Evolutionary conservation across 2,888 invertebrate genomes (phyloP).

Genomic region (Abscondita cerata): DNA sequence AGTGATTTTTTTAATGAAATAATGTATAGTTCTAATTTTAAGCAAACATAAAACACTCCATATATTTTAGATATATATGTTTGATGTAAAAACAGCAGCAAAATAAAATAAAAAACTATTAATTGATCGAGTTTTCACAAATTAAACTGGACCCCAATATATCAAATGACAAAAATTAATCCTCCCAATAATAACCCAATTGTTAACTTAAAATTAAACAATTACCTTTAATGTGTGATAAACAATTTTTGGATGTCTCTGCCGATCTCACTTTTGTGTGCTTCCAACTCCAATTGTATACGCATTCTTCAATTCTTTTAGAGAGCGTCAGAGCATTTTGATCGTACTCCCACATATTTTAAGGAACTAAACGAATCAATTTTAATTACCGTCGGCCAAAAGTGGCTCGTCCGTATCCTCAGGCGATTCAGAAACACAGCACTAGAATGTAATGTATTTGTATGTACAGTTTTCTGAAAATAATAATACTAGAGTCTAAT

Average conservation of each 20-base stretch:
- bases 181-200: too few species aligned
- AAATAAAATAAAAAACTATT: too few species aligned
- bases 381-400: constrained; percentile 68
- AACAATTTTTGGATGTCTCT: constrained; percentile 70
- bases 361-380: constrained; percentile 77
- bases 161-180: too few species aligned
- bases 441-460: constrained; percentile 68
- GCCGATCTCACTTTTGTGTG: constrained; percentile 76
- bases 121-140: too few species aligned
- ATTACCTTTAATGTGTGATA: constrained; percentile 71
- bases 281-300: constrained; percentile 69
- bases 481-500: constrained; percentile 76
- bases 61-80: too few species aligned
- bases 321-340: constrained; percentile 65
- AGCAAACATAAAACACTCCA: too few species aligned
- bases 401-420: constrained; percentile 69
- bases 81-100: too few species aligned
- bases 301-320: constrained; percentile 64
- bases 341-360: constrained; percentile 69
- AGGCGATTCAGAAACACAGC: constrained; percentile 63
- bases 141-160: too few species aligned
- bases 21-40: too few species aligned
- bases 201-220: too few species aligned
- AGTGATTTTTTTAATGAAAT: too few species aligned
- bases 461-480: constrained; percentile 83